Base-by-base conservation (phyloP, 1,140 invertebrate genomes). In the Drosophila repletoides region DNA sequence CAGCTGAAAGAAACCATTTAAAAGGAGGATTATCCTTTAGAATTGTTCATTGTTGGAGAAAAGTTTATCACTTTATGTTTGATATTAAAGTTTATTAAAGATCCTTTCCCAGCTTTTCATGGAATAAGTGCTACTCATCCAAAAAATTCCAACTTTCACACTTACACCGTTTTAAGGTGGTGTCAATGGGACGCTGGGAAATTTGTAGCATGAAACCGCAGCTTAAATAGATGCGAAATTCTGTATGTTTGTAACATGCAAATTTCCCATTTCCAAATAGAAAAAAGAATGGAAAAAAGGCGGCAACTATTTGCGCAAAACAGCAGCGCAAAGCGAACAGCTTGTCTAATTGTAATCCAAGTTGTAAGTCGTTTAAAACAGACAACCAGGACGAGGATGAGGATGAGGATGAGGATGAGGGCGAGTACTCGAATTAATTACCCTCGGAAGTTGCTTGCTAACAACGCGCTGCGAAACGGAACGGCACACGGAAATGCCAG, bases 341-440 rank as follows among this genome's bases (percentile, higher is more conserved):
- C 76, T 86, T 86, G 80, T 86, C 80, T 86, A 86, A 86, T 86
- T 86, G 80, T 86, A 86, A 86, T 87, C 80, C 80, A 72, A 84
- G 79, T 86, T 86, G 80, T 86, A 86, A 86, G 80, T 86, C 80
- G 80, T 86, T 86, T 86, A 86, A 76, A 86, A 86, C 80, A 86
- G 80, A 86, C 74, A 77, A 84, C 79, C 64, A 72, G 36, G 52
- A 60, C 29, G 33, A 69, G n/a, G n/a, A n/a, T 21, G 38, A 33
- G 10, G 15, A 6, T 33, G 17, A 19, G 63, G 22, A 41, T 21
- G 49, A 59, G 60, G 75, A 55, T 43, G 34, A n/a, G n/a, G n/a
- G 14, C 53, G 64, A 84, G 72, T 80, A 86, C 80, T 86, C 75
- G 80, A 86, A 86, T 86, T 86, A 86, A 86, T 86, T 86, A 86